Base-by-base conservation (phyloP, 2,113 vertebrate species). In the Oreotragus oreotragus region DNA sequence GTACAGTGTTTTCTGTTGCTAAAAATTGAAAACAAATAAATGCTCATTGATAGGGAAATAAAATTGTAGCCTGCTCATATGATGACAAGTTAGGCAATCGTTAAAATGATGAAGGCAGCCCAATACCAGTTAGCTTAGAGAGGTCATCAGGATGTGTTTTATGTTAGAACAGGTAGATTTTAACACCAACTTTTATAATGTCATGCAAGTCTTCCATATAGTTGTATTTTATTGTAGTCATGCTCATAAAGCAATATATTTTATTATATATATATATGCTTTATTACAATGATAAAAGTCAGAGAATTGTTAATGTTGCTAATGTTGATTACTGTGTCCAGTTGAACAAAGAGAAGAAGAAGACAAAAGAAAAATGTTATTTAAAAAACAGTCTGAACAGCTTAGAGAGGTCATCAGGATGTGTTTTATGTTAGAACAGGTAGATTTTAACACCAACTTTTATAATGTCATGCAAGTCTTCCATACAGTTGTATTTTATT, bases 101-200 rank as follows among this genome's bases (percentile, higher is more conserved):
- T 79, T 89, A n/a, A 84, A 60, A 25, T 80, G 90, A 81, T 86
- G 79, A 96, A 58, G 47, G 19, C 36, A 64, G 93, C 70, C 49
- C 23, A 47, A 64, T 62, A 28, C 73, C 39, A 30, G 6, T 79
- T 49, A 89, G 30, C 81, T 87, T 64, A 27, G 17, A 84, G 80
- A 3, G 51, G 89, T 70, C 60, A 84, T 10, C 30, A 57, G 16
- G 57, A 70, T 30, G 19, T 43, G 76, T 47, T 93, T 88, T 57
- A 97, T 77, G n/a, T 83, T 39, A 76, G 62, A 89, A 84, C 25
- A 84, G 51, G 33, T 92, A 84, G 25, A 62, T 92, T 96, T 97
- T 96, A 83, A 77, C 51, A 83, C n/a, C 25, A 88, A 23, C 85
- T 55, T 91, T 64, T 88, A 25, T 91, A 77, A 55, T 77, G 36